Evolutionary conservation across 2,113 vertebrate species (phyloP), one percentile per base, ranked within the genome.

Genomic region (Actinemys pallida): DNA sequence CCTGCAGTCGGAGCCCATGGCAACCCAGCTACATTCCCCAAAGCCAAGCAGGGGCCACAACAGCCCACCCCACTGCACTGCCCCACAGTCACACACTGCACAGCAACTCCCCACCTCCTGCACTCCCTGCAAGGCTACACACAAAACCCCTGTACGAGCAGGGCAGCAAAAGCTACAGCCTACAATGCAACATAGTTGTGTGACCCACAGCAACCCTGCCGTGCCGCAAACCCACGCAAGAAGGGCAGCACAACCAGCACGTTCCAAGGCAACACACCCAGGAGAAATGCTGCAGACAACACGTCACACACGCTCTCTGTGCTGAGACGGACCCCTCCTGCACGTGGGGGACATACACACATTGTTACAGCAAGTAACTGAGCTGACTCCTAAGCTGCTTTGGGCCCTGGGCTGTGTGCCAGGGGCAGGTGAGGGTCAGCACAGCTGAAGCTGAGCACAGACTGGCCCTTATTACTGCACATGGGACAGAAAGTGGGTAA

Each of bases 231-330:
- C 31, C 86, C 22, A 75, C 31, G 6, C 39, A 8, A 29, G 72
- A 31, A 52, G 14, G 29, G 54, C 59, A 24, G 4, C 2, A 0
- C 59, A 13, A 1, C 81, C 45, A 4, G 35, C 59, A 0, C 5
- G 0, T 78, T 10, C 6, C 1, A 1, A 2, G 17, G 1, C 8
- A 29, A 0, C 79, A 2, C 9, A 3, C 1, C 45, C 49, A 2
- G 1, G 47, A 3, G 1, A 0, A 2, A 0, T 76, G 53, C 89
- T 20, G 53, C 8, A 5, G 54, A 49, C 65, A 12, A 22, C 24
- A 8, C 0, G 10, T 31, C 4, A 24, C 6, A n/a, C 8, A 10
- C 76, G 5, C 62, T 31, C 81, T 39, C 8, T 2, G 27, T 0
- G 12, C 57, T 35, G 62, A 1, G 16, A 1, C 22, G 39, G 89